phyloP scores from a whole-genome alignment of 2,113 vertebrate genomes.

The Scophthalmus maximus region DNA sequence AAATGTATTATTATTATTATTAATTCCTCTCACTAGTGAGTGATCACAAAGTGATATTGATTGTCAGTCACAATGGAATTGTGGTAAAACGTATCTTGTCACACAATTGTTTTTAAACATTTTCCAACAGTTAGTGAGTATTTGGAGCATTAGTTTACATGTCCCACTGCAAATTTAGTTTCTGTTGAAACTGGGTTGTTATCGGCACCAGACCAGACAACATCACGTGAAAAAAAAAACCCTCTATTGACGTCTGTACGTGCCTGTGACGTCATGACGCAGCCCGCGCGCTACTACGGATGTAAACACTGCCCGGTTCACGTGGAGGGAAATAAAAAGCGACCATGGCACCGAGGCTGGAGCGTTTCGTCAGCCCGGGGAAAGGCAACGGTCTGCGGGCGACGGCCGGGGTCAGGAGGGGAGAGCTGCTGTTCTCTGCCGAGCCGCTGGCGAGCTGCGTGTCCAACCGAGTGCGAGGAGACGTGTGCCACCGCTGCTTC shows the following conservation, averaged over 20 bases:
- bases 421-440: constrained; percentile 81
- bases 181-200: too few species aligned
- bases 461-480: constrained; percentile 73
- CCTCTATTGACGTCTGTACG: not conserved
- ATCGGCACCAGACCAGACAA: too few species aligned
- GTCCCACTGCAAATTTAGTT: too few species aligned
- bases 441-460: constrained; percentile 86
- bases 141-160: too few species aligned
- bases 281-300: constrained; percentile 30
- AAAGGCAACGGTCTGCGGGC: constrained; percentile 88
- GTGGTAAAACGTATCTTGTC: too few species aligned
- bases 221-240: too few species aligned
- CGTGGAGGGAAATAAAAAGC: constrained; percentile 36
- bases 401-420: constrained; percentile 55
- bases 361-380: constrained; percentile 84
- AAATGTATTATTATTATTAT: too few species aligned
- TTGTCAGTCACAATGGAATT: too few species aligned
- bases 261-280: constrained; percentile 54
- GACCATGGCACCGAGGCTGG: constrained; percentile 78
- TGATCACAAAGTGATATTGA: too few species aligned
- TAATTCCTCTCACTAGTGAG: too few species aligned
- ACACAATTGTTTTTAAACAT: too few species aligned
- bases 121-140: too few species aligned
- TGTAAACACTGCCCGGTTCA: constrained; percentile 61
- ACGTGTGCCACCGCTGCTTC: constrained; percentile 89